Conservation (phyloP, 2,797 vertebrate genomes). For the Peromyscus melanophrys region DNA sequence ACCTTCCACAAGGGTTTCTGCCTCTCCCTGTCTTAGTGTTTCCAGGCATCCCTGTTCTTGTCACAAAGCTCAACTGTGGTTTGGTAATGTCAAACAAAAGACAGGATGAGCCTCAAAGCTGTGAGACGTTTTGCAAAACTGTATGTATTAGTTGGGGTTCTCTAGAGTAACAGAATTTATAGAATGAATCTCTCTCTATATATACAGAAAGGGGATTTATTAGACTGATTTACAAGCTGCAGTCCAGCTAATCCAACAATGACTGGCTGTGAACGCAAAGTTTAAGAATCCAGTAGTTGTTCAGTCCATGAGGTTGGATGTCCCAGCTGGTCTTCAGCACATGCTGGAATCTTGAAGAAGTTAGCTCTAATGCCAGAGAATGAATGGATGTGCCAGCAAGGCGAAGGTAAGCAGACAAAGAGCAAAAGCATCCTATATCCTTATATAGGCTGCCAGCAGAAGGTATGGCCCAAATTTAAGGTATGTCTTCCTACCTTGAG, state of each 20-base stretch:
- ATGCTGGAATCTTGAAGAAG: not conserved
- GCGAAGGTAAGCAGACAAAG: not conserved
- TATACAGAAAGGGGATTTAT: not conserved
- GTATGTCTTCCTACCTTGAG: not conserved
- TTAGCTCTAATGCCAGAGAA: not conserved
- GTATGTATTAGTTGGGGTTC: not conserved
- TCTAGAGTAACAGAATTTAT: not conserved
- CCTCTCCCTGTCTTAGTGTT: not conserved
- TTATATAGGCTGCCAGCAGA: not conserved
- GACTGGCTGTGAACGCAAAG: not conserved
- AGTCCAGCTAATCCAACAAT: not conserved
- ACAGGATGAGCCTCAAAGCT: not conserved
- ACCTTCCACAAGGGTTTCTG: not conserved
- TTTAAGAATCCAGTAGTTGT: not conserved
- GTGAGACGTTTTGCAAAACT: not conserved
- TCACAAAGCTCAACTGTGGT: not conserved
- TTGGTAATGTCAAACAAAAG: constrained; percentile 37
- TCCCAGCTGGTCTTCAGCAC: not conserved
- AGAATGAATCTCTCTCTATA: not conserved
- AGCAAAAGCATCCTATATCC: not conserved
- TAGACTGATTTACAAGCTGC: no score
- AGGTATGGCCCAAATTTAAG: not conserved
- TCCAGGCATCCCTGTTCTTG: not conserved
- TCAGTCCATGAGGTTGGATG: not conserved
- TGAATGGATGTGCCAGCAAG: not conserved